Evolutionary conservation across 2,888 invertebrate genomes (phyloP), one percentile per base, ranked within the genome.

Genomic region (Pheosia gnoma): DNA sequence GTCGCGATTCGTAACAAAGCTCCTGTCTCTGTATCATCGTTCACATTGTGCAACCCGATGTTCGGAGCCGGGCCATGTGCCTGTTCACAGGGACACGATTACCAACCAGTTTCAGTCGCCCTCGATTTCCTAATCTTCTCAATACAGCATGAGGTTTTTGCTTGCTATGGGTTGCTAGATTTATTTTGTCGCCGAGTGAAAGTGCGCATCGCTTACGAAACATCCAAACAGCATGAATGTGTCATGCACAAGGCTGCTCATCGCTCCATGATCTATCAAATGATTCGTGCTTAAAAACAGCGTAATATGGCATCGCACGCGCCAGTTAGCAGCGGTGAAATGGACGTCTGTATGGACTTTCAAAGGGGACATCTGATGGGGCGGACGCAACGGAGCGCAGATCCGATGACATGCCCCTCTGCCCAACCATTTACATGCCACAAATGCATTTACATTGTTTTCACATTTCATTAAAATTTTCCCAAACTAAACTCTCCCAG

Each of bases 311-410:
- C 78, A 79, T 81, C 72, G 80, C 79, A 86, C 82, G 87, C 87
- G 80, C 83, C 85, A 83, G 86, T 89, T 84, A 83, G 81, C 86
- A 88, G 75, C 77, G 74, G 86, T 86, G 85, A 90, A 91, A 89
- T 89, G 88, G 83, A 82, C 85, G 82, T 82, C 74, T 80, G 80
- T 83, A 81, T 81, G 83, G 78, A 81, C 80, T 83, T 85, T 84
- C 79, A 87, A 89, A 89, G 87, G 90, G 90, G 87, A 86, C 89
- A 86, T 85, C 80, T 84, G 85, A 87, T 86, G 87, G 81, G 81
- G 79, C 76, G 77, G 71, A 81, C 77, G 77, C 88, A 90, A 70
- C 89, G 85, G 84, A 91, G 87, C 91, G 91, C 83, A 81, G 78
- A 89, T 92, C 92, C 91, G 88, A 86, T 82, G 84, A 84, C 86